phyloP scores from a whole-genome alignment of 2,113 vertebrate species.

The Antidorcas marsupialis region DNA sequence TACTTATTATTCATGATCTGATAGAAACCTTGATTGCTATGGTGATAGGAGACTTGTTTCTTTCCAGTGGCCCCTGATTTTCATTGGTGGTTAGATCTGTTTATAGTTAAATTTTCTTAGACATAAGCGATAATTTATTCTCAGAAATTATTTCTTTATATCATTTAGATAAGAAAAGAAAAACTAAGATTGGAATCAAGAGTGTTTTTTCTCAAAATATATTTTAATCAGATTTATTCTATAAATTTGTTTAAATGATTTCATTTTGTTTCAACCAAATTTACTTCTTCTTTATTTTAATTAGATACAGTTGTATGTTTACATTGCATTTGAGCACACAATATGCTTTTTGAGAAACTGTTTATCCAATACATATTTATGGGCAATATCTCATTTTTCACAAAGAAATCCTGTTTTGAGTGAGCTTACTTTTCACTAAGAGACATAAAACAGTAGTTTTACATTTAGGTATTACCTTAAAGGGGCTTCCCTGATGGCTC shows the following conservation, averaged over 20 bases:
- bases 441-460: background rate
- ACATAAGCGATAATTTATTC: background rate
- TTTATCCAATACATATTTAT: background rate
- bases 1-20: background rate
- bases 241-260: background rate
- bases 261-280: background rate
- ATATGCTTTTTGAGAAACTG: background rate
- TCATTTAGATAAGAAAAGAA: background rate
- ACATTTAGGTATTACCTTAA: background rate
- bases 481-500: background rate
- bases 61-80: background rate
- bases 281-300: background rate
- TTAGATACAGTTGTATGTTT: background rate
- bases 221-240: background rate
- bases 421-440: background rate
- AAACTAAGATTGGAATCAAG: background rate
- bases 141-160: background rate
- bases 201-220: background rate
- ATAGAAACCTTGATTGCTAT: background rate
- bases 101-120: background rate
- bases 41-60: background rate
- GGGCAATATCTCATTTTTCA: background rate
- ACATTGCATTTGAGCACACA: background rate
- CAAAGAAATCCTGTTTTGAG: background rate
- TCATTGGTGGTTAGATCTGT: background rate